phyloP scores from a whole-genome alignment of 23 tunicate genomes.

The Oikopleura dioica region DNA sequence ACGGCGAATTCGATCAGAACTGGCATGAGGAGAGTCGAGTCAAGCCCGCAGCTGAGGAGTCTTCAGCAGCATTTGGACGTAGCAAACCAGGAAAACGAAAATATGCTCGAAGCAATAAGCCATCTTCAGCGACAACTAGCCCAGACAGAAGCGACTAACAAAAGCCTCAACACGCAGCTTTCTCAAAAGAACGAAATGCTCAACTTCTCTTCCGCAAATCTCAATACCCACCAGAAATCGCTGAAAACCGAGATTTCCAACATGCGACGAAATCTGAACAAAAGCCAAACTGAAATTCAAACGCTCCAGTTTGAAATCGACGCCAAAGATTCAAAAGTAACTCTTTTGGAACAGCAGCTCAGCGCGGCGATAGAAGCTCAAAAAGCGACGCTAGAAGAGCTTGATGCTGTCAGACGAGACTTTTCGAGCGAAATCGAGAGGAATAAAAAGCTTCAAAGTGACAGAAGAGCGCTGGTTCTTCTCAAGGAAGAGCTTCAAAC shows the following conservation, averaged over 20 bases:
- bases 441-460: not conserved
- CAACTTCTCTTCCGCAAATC: not conserved
- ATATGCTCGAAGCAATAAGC: not conserved
- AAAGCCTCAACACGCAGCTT: not conserved
- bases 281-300: not conserved
- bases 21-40: not conserved
- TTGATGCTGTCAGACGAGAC: not conserved
- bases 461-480: not conserved
- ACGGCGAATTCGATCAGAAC: too few species aligned
- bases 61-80: not conserved
- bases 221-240: not conserved
- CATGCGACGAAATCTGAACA: not conserved
- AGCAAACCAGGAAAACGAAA: not conserved
- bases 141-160: not conserved
- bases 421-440: not conserved
- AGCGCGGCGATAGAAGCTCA: not conserved
- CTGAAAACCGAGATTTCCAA: not conserved
- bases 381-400: not conserved
- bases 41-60: not conserved
- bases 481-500: not conserved
- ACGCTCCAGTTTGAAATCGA: not conserved
- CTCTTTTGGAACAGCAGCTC: not conserved
- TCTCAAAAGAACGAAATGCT: not conserved
- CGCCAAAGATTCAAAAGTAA: not conserved
- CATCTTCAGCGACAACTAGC: not conserved